phyloP scores from a whole-genome alignment of 2,113 vertebrate species.

The Geothlypis trichas region DNA sequence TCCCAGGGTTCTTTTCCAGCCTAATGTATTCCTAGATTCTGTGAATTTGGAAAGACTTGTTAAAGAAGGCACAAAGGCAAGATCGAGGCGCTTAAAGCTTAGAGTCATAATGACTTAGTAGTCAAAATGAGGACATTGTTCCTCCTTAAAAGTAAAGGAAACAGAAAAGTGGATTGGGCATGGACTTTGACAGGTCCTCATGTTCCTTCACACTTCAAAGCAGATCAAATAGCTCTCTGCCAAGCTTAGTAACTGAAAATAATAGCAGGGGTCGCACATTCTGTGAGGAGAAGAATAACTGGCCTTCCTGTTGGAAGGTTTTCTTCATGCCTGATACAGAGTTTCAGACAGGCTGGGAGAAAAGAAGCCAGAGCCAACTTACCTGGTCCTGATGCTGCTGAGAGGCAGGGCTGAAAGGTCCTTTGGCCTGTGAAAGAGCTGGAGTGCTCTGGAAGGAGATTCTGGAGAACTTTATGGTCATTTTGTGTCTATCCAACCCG shows the following conservation, averaged over 20 bases:
- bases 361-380: background rate
- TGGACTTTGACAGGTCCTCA: background rate
- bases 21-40: background rate
- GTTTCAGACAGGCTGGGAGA: background rate
- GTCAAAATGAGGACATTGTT: background rate
- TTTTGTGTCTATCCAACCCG: background rate
- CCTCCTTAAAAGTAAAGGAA: background rate
- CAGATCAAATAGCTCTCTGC: background rate
- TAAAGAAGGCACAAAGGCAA: background rate
- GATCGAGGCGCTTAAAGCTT: background rate
- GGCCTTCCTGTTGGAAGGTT: background rate
- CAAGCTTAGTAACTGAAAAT: background rate
- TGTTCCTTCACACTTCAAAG: background rate
- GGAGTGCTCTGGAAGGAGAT: background rate
- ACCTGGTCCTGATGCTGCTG: background rate
- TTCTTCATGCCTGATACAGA: background rate
- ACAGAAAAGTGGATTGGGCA: background rate
- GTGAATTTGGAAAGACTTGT: background rate
- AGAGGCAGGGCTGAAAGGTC: background rate
- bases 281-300: background rate
- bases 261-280: rapidly evolving
- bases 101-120: background rate
- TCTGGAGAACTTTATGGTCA: background rate
- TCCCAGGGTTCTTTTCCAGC: background rate
- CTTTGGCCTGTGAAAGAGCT: background rate